Percentiles rank a stretch among this genome's conserved stretches.
These are phyloP conservation scores for Ardeotis arabs DNA, from an alignment of 2,113 vertebrate genomes.

Conservation along the genomic window DNA sequence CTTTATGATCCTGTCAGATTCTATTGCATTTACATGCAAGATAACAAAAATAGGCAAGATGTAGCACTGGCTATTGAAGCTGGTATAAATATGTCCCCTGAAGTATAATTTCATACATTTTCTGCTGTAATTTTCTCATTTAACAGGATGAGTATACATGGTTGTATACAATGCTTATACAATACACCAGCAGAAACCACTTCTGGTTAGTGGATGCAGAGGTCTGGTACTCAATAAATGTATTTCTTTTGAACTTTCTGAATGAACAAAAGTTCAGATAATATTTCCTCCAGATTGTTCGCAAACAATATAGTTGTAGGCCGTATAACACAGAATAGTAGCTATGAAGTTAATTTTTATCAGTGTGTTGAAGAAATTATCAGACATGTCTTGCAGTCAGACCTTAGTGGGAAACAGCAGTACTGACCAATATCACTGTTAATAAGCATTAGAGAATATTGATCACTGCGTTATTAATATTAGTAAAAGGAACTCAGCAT, in stretches of 20 bases:
- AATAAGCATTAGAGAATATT: neutral
- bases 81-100: neutral
- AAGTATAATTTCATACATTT: neutral
- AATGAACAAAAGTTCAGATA: neutral
- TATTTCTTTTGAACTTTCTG: neutral
- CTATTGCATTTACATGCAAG: neutral
- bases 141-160: neutral
- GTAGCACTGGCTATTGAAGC: neutral
- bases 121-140: neutral
- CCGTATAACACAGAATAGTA: neutral
- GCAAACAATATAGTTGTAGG: neutral
- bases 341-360: neutral
- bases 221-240: rapidly evolving
- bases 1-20: neutral
- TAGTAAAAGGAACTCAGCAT: conserved; percentile 43
- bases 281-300: neutral
- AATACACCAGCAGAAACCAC: neutral
- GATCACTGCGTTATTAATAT: neutral
- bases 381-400: neutral
- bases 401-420: neutral
- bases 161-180: neutral
- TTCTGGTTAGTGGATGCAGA: neutral
- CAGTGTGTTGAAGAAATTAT: neutral
- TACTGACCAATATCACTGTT: neutral
- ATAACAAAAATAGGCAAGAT: neutral